phyloP scores from a whole-genome alignment of 2,888 invertebrate species.

The Lycophotia porphyrea region DNA sequence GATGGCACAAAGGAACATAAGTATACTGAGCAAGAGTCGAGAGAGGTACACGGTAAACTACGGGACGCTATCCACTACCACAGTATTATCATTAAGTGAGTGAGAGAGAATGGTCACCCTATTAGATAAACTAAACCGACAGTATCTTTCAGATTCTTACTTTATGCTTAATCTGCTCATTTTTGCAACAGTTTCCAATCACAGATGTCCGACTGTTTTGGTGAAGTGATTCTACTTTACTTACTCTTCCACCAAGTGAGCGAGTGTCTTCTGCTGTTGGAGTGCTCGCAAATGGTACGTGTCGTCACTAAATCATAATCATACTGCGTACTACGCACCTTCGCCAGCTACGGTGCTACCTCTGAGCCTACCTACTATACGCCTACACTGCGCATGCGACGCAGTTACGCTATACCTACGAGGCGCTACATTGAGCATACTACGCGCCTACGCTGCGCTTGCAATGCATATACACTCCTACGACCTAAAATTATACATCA shows the following conservation, averaged over 20 bases:
- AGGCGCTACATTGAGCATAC: background rate
- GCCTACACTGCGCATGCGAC: background rate
- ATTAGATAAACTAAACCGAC: background rate
- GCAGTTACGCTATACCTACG: background rate
- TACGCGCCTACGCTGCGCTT: background rate
- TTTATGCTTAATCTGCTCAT: background rate
- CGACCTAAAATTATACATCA: background rate
- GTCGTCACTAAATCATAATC: background rate
- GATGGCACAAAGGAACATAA: background rate
- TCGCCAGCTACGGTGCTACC: background rate
- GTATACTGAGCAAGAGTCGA: slow-evolving; percentile 39
- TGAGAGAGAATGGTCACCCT: too few species aligned
- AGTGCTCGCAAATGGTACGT: slow-evolving; percentile 58
- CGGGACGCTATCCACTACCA: slow-evolving; percentile 36
- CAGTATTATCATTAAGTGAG: slow-evolving; percentile 47
- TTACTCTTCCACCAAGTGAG: slow-evolving; percentile 53
- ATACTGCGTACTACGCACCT: background rate
- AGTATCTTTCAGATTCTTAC: background rate
- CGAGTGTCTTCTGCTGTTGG: slow-evolving; percentile 59
- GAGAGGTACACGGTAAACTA: slow-evolving; percentile 14
- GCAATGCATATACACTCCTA: background rate
- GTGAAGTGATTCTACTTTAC: slow-evolving; percentile 38
- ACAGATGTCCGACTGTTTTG: slow-evolving; percentile 37
- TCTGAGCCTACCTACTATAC: background rate
- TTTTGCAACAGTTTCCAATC: slow-evolving; percentile 36